A percentile compares a stretch with the other conserved stretches of the same genome.
phyloP scores from a whole-genome alignment of 2,888 invertebrate genomes.

The Actias luna region DNA sequence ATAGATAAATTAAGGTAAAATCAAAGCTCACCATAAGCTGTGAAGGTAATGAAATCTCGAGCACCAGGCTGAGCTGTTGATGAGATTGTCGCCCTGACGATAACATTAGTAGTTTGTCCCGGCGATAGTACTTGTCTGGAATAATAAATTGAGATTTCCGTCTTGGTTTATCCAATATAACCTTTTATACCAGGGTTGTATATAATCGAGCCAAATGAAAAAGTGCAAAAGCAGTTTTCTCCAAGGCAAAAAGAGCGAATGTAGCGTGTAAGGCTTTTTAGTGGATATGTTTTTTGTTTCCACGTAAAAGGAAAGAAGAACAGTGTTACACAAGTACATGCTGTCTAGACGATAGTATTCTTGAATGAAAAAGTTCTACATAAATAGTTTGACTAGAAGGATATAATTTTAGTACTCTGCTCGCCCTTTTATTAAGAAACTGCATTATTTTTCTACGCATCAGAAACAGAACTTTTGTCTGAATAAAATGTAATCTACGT shows the following conservation, averaged over 20 bases:
- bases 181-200: neutral
- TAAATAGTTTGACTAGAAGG: too few relatives aligned
- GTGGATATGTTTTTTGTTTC: too few relatives aligned
- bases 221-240: too few relatives aligned
- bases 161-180: neutral
- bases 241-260: too few relatives aligned
- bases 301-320: too few relatives aligned
- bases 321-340: neutral
- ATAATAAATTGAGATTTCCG: neutral
- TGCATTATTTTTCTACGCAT: neutral
- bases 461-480: too few relatives aligned
- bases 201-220: too few relatives aligned
- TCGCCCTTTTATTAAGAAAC: neutral
- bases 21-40: constrained; percentile 69
- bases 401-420: neutral
- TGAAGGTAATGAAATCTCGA: constrained; percentile 84
- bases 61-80: constrained; percentile 74
- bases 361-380: neutral
- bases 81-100: constrained; percentile 75
- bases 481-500: too few relatives aligned
- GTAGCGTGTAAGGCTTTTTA: too few relatives aligned
- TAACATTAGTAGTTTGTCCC: constrained; percentile 81
- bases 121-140: constrained; percentile 68
- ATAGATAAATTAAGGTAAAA: neutral
- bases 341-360: neutral